Evolutionary conservation across 2,797 vertebrate genomes (phyloP), one percentile per base, ranked within the genome.

Genomic region (Cryptoblepharus egeriae): DNA sequence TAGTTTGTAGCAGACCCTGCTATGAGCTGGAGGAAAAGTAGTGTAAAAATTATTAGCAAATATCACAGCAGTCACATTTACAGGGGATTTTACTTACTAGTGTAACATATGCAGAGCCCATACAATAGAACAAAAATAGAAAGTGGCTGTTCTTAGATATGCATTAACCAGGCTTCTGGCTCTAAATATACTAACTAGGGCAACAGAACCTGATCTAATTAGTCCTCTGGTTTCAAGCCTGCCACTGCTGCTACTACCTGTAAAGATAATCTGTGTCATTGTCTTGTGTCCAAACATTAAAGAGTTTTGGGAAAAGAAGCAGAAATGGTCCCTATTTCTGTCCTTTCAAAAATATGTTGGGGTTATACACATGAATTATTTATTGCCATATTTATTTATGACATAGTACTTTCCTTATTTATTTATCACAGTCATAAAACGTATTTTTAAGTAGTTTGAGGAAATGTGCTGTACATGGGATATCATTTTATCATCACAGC

Each of bases 1-100:
- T 86, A 86, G 55, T 82, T 90, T 91, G 92, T 87, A 91, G 84
- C 90, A 92, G 85, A 92, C 91, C 92, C 85, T 91, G 81, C 88
- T 89, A 92, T 92, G 93, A 91, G 64, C 79, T 91, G 83, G 78
- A 90, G 86, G 58, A 57, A 85, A 45, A 61, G 35, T 94, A 93
- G 91, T 84, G 63, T 65, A 92, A 92, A 60, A 76, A 90, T 85
- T 92, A 83, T 81, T 89, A 88, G 76, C 49, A 88, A 88, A 39
- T 64, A 86, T 87, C 84, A 91, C 90, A 90, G 80, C 81, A 1
- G 1, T 86, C 90, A 77, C 84, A 85, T 91, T 92, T 76, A 71
- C 87, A 70, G 28, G 71, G 37, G 39, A 81, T 58, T 87, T 42
- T 77, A 77, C 77, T 88, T 82, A 77, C 20, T 91, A 89, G 60